Base-by-base conservation (phyloP, 2,797 vertebrate genomes). In the Dermochelys coriacea region DNA sequence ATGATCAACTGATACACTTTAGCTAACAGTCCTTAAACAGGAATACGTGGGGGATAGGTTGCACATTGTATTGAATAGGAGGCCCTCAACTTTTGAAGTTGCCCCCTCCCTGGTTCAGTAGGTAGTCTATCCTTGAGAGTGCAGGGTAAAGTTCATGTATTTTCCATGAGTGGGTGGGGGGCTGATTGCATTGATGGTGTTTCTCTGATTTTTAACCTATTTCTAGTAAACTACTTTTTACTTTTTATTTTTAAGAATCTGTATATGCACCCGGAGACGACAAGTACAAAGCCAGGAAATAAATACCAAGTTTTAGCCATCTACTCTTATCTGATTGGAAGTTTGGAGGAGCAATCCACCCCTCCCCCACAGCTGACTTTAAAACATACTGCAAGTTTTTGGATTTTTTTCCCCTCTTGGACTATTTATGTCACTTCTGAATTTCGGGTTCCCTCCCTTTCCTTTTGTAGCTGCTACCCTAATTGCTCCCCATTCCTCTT, bases 21-120 rank as follows among this genome's bases (percentile, higher is more conserved):
- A 25, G 55, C 37, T 19, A 52, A 16, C 0, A 0, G 31, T 25
- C 3, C 31, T 68, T 64, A 8, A 3, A 14, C 2, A 52, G 49
- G 64, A 57, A 9, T 37, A 29, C 29, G 5, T 29, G 86, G 31
- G 79, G 10, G 16, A 91, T 37, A 29, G 34, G 61, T 5, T 80
- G 21, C 37, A n/a, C 1, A 0, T 19, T 25, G 81, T 51, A 75
- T 87, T 45, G 52, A 0, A 54, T 34, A 14, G 68, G 25, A 83
- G 45, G 18, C 19, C n/a, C n/a, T 68, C 64, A 15, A 75, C 3
- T 2, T 64, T 25, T 94, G 19, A 21, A 75, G 41, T 29, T 29
- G 23, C 41, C 5, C 14, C 41, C 23, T 45, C 3, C 2, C 71
- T 75, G 12, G 12, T 47, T 45, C 71, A 47, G 25, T 45, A 25